A percentile compares a stretch with the other conserved stretches of the same genome.
These are phyloP conservation scores for Anaspis maculata DNA, from an alignment of 2,888 invertebrate species.

Conservation along the genomic window DNA sequence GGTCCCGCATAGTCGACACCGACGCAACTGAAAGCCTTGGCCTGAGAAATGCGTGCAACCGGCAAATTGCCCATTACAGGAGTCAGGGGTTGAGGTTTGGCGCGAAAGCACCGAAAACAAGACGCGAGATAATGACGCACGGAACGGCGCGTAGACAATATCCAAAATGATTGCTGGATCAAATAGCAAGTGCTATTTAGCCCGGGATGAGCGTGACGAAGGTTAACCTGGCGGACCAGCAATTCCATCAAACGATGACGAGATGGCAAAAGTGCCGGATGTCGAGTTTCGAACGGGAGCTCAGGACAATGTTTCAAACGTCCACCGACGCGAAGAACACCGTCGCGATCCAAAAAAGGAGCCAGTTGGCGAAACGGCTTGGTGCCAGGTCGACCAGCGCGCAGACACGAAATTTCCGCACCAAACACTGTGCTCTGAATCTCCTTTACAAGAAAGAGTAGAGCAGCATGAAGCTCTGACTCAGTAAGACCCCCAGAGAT, in stretches of 20 bases:
- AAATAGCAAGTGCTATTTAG: slow-evolving; percentile 2
- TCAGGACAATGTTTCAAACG: slow-evolving; percentile 1
- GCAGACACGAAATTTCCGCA: neutral
- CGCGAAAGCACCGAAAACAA: slow-evolving; percentile 9
- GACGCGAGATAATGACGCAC: slow-evolving; percentile 7
- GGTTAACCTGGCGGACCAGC: neutral
- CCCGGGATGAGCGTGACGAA: neutral
- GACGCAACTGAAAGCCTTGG: slow-evolving; percentile 8
- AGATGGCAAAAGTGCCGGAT: too few species aligned
- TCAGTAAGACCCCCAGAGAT: too few species aligned
- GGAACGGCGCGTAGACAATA: slow-evolving; percentile 8
- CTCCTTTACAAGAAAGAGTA: too few species aligned
- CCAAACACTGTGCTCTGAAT: too few species aligned
- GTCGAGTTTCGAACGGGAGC: neutral
- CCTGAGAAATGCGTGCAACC: slow-evolving; percentile 6
- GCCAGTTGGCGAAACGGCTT: too few species aligned
- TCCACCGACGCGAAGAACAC: too few species aligned
- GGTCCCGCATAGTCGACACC: slow-evolving; percentile 17
- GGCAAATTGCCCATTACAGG: slow-evolving; percentile 15
- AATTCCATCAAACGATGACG: neutral
- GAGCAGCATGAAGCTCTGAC: too few species aligned
- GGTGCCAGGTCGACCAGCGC: too few species aligned
- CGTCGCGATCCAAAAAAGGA: too few species aligned
- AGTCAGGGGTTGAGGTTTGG: slow-evolving; percentile 2
- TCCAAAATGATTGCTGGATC: slow-evolving; percentile 8